Conservation (phyloP, 2,888 invertebrate genomes). For the Dendrolimus houi region DNA sequence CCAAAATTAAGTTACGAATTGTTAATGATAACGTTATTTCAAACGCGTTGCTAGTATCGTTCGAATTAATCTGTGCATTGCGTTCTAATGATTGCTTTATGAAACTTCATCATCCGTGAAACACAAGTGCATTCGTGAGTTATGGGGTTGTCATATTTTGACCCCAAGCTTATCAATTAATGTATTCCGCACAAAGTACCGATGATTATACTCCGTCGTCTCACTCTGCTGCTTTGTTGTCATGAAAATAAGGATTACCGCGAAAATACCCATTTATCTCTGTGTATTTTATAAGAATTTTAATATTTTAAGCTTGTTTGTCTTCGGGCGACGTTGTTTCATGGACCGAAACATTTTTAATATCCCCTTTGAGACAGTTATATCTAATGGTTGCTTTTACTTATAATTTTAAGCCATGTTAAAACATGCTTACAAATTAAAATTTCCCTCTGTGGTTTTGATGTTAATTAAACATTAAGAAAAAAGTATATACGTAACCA, state of each 20-base stretch:
- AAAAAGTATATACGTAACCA: no score
- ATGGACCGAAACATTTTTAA: conserved; percentile 12
- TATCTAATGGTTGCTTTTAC: conserved; percentile 3
- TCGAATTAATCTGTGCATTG: conserved; percentile 20
- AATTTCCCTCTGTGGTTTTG: no score
- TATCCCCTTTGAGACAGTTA: conserved; percentile 7
- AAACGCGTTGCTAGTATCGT: conserved; percentile 14
- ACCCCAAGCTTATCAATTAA: conserved; percentile 56
- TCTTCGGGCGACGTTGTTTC: conserved; percentile 14
- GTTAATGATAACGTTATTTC: conserved; percentile 5
- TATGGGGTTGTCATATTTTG: conserved; percentile 44
- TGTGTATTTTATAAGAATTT: conserved; percentile 25
- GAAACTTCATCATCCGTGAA: conserved; percentile 22
- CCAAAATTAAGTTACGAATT: conserved; percentile 16
- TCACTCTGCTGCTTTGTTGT: conserved; percentile 16
- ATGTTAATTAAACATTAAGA: no score
- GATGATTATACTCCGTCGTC: conserved; percentile 18
- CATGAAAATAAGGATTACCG: conserved; percentile 26
- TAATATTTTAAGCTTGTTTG: conserved; percentile 4
- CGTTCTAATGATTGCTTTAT: conserved; percentile 7
- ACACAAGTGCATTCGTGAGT: conserved; percentile 46
- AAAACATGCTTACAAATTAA: no score
- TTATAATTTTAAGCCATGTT: no score
- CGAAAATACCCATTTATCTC: conserved; percentile 24
- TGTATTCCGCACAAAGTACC: conserved; percentile 40